Conservation (phyloP, 2,113 vertebrate species). For the Myiozetetes cayanensis region DNA sequence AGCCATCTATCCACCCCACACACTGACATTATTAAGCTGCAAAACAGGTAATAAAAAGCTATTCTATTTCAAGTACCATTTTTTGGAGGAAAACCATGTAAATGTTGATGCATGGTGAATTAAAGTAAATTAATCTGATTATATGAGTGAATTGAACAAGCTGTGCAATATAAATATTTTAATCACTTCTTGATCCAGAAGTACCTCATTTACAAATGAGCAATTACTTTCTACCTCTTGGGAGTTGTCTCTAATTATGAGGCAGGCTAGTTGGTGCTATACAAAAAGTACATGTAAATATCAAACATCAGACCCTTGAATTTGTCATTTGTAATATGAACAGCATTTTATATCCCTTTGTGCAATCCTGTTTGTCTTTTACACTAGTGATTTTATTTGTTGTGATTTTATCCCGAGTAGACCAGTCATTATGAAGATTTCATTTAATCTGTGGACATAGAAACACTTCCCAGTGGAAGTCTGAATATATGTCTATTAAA, state of each 20-base stretch:
- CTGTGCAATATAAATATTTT: slow-evolving; percentile 90
- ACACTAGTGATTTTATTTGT: neutral
- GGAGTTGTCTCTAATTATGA: slow-evolving; percentile 80
- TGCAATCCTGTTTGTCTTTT: neutral
- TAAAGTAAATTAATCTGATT: slow-evolving; percentile 82
- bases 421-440: neutral
- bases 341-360: neutral
- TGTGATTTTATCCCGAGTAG: neutral
- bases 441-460: neutral
- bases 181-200: slow-evolving; percentile 86
- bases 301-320: slow-evolving; percentile 60
- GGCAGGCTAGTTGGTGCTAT: slow-evolving; percentile 58
- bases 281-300: slow-evolving; percentile 75
- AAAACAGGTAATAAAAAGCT: slow-evolving; percentile 56
- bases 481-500: neutral
- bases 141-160: slow-evolving; percentile 79
- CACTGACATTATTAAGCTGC: slow-evolving; percentile 14
- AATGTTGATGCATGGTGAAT: slow-evolving; percentile 75
- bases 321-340: slow-evolving; percentile 51
- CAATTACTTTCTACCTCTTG: slow-evolving; percentile 85
- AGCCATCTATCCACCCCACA: neutral
- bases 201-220: slow-evolving; percentile 88
- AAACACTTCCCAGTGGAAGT: neutral
- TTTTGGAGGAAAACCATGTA: slow-evolving; percentile 57
- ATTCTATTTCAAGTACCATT: slow-evolving; percentile 71